Evolutionary conservation across 2,113 vertebrate species (phyloP), one percentile per base, ranked within the genome.

Genomic region (Sinocyclocheilus anophthalmus): DNA sequence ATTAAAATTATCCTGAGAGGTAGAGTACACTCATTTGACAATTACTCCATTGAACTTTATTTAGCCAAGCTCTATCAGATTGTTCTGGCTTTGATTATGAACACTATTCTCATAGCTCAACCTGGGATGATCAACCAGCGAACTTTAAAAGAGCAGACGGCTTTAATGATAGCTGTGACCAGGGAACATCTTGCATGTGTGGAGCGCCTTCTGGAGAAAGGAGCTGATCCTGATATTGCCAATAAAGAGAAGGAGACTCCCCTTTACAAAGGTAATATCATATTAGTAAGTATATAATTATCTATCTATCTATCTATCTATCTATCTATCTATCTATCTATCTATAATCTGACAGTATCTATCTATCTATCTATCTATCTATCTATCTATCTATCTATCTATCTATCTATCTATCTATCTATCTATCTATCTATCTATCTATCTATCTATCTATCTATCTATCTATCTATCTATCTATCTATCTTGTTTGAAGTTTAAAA

Each of bases 181-280:
- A 87, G 90, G 24, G 95, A 94, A 5, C 89, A 96, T 76, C 65
- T 95, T 86, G 94, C 95, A 76, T 97, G 96, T 78, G 90, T 96
- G 50, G 90, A 84, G 1, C 91, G 75, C 0, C 92, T 97, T 84
- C 94, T 97, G 59, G 94, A 96, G 87, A 93, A 91, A 0, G 96
- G 96, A 18, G 96, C 96, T 0, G 96, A 97, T 89, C 96, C 96
- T 0, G 95, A 97, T 86, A 96, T 97, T 88, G 90, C 95, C 85
- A 97, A 96, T 90, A 96, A 95, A 81, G 87, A 94, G 70, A 95
- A 93, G 48, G 96, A 97, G 89, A 97, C 96, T 0, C 95, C 96
- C 0, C 95, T 97, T 26, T 97, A 96, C 91, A 97, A 95, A 95
- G 96, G 96, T 96, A 81, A 3, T 0, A 11, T 72, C 8, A 0